Conservation (phyloP, 2,797 vertebrate genomes). For the Acrossocheilus wenchowensis region DNA sequence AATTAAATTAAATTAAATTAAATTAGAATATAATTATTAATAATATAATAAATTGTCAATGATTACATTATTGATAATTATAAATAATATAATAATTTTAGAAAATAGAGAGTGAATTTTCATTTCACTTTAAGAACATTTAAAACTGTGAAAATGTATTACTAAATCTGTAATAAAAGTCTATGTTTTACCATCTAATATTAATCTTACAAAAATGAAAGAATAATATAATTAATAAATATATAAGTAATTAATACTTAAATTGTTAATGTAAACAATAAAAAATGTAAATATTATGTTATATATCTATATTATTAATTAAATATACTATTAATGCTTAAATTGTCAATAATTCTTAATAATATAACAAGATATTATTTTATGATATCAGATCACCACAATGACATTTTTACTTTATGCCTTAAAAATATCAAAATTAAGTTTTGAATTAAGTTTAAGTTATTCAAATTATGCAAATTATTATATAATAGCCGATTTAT, state of each 20-base stretch:
- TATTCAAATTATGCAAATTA: neutral
- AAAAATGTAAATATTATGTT: too few relatives aligned
- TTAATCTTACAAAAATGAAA: neutral
- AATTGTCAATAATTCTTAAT: neutral
- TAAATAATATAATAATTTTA: too few relatives aligned
- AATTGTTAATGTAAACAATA: too few relatives aligned
- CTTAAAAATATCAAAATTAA: neutral
- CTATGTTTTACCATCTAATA: neutral
- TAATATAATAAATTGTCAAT: neutral
- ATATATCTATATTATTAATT: too few relatives aligned
- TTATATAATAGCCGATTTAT: neutral
- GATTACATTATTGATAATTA: neutral
- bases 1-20: neutral
- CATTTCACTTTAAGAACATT: too few relatives aligned
- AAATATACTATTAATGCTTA: neutral
- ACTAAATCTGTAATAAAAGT: neutral
- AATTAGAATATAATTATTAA: neutral
- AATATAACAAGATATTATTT: neutral
- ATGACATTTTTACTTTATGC: neutral
- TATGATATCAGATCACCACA: neutral
- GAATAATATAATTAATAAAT: neutral
- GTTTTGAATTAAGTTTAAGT: neutral
- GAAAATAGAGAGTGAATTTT: too few relatives aligned
- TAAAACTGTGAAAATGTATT: neutral
- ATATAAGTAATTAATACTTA: neutral